phyloP scores from a whole-genome alignment of 2,113 vertebrate species.

The Brevimyrus niger region DNA sequence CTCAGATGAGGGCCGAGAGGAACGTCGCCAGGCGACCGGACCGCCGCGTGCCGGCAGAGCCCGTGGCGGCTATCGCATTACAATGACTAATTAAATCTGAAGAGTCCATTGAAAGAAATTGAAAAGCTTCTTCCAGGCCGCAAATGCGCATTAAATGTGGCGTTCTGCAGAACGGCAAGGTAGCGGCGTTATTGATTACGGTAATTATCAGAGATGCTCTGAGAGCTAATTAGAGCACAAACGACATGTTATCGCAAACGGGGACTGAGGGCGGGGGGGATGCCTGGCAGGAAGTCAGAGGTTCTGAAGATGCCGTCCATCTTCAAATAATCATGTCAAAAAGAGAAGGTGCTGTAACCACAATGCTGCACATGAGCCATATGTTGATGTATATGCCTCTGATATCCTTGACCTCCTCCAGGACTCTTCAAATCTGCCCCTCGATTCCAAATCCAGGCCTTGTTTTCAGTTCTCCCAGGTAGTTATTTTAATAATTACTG shows the following conservation, averaged over 20 bases:
- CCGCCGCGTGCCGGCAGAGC: background rate
- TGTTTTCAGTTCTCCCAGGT: no score
- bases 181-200: slow-evolving; percentile 17
- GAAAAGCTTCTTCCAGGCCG: background rate
- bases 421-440: background rate
- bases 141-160: background rate
- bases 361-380: background rate
- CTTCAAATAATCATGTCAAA: background rate
- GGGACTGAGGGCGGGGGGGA: background rate
- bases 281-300: background rate
- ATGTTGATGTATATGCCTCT: background rate
- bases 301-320: background rate
- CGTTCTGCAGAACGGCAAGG: background rate
- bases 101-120: slow-evolving; percentile 6
- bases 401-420: background rate
- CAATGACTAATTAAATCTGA: slow-evolving; percentile 13
- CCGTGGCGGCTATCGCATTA: background rate
- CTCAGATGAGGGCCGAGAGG: background rate
- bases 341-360: background rate
- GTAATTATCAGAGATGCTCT: slow-evolving; percentile 19
- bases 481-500: no score
- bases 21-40: background rate
- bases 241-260: background rate
- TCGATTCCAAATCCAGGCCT: background rate
- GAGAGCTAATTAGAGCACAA: slow-evolving; percentile 5